Percentiles rank a stretch among this genome's conserved stretches.
Evolutionary conservation across 2,797 vertebrate species (phyloP).

Genomic region (Antrozous pallidus): DNA sequence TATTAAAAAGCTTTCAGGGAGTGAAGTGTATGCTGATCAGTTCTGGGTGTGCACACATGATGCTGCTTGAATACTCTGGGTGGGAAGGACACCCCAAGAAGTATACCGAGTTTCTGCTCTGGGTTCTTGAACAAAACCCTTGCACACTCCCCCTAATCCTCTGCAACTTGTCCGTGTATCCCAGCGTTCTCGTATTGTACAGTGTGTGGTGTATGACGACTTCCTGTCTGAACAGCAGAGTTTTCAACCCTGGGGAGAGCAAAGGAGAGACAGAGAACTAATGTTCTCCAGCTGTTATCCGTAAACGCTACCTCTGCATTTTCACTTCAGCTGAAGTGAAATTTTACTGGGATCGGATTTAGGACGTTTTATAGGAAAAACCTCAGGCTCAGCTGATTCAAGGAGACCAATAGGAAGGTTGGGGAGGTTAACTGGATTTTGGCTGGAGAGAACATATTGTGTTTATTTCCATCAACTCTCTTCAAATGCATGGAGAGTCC

Average conservation of each 20-base stretch:
- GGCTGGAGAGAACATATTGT: background rate
- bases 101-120: background rate
- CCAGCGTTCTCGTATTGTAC: slow-evolving; percentile 72
- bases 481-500: background rate
- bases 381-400: slow-evolving; percentile 70
- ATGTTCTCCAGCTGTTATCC: slow-evolving; percentile 87
- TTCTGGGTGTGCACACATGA: background rate
- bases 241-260: slow-evolving; percentile 80
- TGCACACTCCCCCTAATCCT: slow-evolving; percentile 51
- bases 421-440: slow-evolving; percentile 38
- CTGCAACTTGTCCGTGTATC: slow-evolving; percentile 68
- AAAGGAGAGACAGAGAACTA: slow-evolving; percentile 79
- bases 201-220: slow-evolving; percentile 79
- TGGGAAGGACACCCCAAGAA: background rate
- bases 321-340: slow-evolving; percentile 77
- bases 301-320: slow-evolving; percentile 83
- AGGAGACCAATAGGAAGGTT: slow-evolving; percentile 58
- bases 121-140: background rate
- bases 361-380: slow-evolving; percentile 62
- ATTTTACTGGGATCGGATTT: slow-evolving; percentile 78
- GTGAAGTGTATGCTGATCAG: background rate
- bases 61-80: background rate
- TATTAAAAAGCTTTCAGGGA: background rate
- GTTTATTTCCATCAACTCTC: slow-evolving; percentile 15
- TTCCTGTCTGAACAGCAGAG: slow-evolving; percentile 85